phyloP scores from a whole-genome alignment of 2,113 vertebrate species.

The Chroicocephalus ridibundus region DNA sequence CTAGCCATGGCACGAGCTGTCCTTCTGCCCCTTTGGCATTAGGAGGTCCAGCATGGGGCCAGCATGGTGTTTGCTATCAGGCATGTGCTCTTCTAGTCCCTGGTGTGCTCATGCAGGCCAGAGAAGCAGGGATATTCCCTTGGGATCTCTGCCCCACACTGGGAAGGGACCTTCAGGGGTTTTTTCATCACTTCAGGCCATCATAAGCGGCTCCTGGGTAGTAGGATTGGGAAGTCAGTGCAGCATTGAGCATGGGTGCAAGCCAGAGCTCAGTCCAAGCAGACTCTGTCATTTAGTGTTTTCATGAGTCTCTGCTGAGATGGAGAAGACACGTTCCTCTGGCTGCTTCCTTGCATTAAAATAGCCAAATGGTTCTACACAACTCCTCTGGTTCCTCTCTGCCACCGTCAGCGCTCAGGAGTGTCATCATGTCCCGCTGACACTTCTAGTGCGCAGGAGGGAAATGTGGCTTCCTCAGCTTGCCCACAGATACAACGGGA shows the following conservation, averaged over 20 bases:
- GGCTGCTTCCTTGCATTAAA: not conserved
- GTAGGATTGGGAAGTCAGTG: not conserved
- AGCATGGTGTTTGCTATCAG: not conserved
- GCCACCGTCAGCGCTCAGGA: accelerated
- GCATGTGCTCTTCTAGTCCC: not conserved
- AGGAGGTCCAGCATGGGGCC: not conserved
- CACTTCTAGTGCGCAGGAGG: accelerated
- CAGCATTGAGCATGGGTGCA: accelerated
- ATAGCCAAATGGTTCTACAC: not conserved
- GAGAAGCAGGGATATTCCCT: not conserved
- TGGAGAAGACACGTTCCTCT: not conserved
- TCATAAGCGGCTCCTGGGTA: accelerated
- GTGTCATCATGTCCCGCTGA: not conserved
- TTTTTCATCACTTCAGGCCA: not conserved
- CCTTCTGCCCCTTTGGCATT: not conserved
- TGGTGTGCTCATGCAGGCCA: not conserved
- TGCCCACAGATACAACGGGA: accelerated
- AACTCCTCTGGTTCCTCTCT: not conserved
- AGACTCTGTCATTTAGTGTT: not conserved
- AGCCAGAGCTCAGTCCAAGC: not conserved
- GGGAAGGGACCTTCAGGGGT: not conserved
- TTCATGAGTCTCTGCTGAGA: not conserved
- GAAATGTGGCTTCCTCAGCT: accelerated
- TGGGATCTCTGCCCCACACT: not conserved
- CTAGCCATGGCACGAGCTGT: not conserved